Evolutionary conservation across 2,888 invertebrate species (phyloP).

Genomic region (Vanessa cardui): DNA sequence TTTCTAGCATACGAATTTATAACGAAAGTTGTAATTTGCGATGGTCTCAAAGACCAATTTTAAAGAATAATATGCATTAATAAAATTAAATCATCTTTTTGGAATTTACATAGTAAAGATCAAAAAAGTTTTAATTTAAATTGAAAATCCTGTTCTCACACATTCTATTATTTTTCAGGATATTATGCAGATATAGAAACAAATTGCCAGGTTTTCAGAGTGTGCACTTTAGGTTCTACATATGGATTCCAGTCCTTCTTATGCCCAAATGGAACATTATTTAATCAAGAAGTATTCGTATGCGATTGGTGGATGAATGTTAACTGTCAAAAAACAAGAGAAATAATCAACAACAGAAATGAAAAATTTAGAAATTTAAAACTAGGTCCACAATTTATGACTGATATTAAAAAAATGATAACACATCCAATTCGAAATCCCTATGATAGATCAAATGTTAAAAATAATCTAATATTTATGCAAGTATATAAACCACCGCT

Average conservation of each 20-base stretch:
- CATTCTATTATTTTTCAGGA: constrained; percentile 64
- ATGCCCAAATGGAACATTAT: constrained; percentile 86
- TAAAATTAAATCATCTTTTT: too few species aligned
- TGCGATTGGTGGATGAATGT: constrained; percentile 89
- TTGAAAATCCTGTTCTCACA: too few species aligned
- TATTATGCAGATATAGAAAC: constrained; percentile 86
- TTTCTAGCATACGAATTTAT: too few species aligned
- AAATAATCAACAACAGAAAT: constrained; percentile 66
- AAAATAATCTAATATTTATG: constrained; percentile 66
- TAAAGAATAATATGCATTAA: too few species aligned
- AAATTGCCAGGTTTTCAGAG: constrained; percentile 86
- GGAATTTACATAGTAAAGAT: too few species aligned
- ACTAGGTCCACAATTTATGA: constrained; percentile 80
- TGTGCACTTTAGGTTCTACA: constrained; percentile 83
- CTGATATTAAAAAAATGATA: constrained; percentile 83
- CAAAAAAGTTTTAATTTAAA: too few species aligned
- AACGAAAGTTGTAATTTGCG: too few species aligned
- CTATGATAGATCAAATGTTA: constrained; percentile 62
- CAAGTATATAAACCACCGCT: constrained; percentile 74
- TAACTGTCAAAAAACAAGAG: constrained; percentile 77
- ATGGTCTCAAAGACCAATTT: too few species aligned
- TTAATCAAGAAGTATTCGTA: constrained; percentile 85
- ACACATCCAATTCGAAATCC: constrained; percentile 77
- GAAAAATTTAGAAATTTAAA: constrained; percentile 74
- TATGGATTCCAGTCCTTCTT: constrained; percentile 84